These are phyloP conservation scores for Corythornis cristatus DNA, from an alignment of 2,113 vertebrate genomes.

Conservation along the genomic window DNA sequence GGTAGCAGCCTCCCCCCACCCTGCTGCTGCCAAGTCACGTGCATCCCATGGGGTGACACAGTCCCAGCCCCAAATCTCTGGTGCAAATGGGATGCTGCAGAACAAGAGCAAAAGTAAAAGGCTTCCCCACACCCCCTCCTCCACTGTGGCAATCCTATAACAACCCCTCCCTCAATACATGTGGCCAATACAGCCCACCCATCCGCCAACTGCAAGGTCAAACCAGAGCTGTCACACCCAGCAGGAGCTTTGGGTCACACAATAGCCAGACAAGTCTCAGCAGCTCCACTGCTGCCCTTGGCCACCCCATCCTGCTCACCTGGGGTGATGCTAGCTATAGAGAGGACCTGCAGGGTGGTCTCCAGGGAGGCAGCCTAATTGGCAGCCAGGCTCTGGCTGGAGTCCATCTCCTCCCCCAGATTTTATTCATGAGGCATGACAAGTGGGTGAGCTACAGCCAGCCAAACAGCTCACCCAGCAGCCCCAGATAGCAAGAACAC, in stretches of 20 bases:
- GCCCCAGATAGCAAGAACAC: background rate
- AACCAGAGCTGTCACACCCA: background rate
- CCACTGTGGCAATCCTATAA: background rate
- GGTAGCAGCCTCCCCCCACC: background rate
- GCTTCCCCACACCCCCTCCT: fast-evolving
- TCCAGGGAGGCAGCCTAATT: fast-evolving
- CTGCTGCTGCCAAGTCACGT: background rate
- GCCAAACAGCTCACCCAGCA: background rate
- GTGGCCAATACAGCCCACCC: background rate
- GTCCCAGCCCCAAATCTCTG: background rate
- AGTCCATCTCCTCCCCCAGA: background rate
- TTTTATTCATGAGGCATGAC: background rate
- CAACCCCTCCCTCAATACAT: background rate
- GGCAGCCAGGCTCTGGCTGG: background rate
- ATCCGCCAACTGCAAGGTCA: fast-evolving
- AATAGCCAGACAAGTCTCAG: fast-evolving
- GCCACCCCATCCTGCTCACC: background rate
- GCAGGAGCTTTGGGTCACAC: background rate
- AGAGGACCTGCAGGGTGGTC: background rate
- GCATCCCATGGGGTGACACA: background rate
- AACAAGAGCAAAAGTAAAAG: background rate
- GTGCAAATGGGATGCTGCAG: background rate
- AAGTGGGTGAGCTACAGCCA: background rate
- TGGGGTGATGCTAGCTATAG: background rate
- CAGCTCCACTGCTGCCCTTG: background rate